Base-by-base conservation (phyloP, 2,888 invertebrate genomes). In the Phragmatobia fuliginosa region DNA sequence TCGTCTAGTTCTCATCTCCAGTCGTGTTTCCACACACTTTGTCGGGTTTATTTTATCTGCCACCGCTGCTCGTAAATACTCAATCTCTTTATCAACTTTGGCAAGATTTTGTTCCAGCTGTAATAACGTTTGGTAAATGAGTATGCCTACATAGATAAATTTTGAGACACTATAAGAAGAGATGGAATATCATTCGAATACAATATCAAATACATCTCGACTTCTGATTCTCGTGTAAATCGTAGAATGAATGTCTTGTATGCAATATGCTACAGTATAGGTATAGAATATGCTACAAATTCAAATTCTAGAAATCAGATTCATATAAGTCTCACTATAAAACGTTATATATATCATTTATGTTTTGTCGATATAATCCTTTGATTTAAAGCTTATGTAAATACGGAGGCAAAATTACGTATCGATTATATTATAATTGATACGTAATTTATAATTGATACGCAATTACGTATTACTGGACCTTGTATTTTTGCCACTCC, bases 21-120 rank as follows among this genome's bases (percentile, higher is more conserved):
- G 95, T 66, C 99, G 96, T 0, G 98, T 98, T 91, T 99, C 98
- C 8, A 97, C 98, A 79, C 99, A 93, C 88, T 98, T 99, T 59
- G 97, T 95, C 0, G 97, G 97, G 85, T 97, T 97, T 8, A 96
- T 97, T 94, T 98, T 98, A 73, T 97, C 97, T 3, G 96, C 93
- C 6, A 98, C 94, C 0, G 98, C 97, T 36, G 96, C 96, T 83
- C 98, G 97, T 18, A 99, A 88, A 0, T 96, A 95, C 70, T 96
- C 95, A 63, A 99, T 97, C 92, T 99, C 99, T 76, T 96, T 96
- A 69, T 96, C 96, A 10, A 98, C 94, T 85, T 96, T 97, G 72
- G 97, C 97, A 96, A 99, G 97, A 92, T 98, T 98, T 70, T 96
- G 96, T 83, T 96, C 96, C 92, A 97, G 95, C 97, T 97, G 73